Evolutionary conservation across 1,140 invertebrate species (phyloP), one percentile per base, ranked within the genome.

Genomic region (Gonioctena quinquepunctata): DNA sequence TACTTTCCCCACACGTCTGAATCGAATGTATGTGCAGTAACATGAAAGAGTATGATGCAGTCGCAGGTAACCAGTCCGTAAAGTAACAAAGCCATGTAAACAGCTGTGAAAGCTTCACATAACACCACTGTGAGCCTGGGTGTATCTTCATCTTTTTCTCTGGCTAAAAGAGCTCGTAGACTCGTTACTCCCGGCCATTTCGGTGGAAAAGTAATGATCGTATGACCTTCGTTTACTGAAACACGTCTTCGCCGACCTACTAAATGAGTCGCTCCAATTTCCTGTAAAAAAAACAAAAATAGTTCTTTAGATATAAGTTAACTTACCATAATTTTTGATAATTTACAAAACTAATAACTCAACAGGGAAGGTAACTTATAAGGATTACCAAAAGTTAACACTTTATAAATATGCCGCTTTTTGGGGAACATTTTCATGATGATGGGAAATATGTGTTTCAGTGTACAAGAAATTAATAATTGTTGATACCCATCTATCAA

Each of bases 131-230:
- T 94, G 23, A 99, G 84, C 76, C 96, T 93, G 0, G 97, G 97
- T 0, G 94, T 92, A 82, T 99, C 97, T 79, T 99, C 96, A 80
- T 99, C 97, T 81, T 97, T 96, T 77, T 99, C 97, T 13, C 96
- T 87, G 0, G 94, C 92, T 2, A 99, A 84, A 49, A 99, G 84
- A 0, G 96, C 94, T 11, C 96, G 89, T 48, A 99, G 85, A 73
- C 95, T 96, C 1, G 96, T 94, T 0, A 99, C 96, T 23, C 96
- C 92, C 23, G 92, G 91, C 91, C 92, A 93, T 82, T 92, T 92
- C 33, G 90, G 88, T 1, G 91, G 90, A 3, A 88, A 85, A 16
- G 91, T 93, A 22, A 90, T 91, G 4, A 92, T 90, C 22, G 85
- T 83, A 0, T 87, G 85, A 33, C 88, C 84, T 66, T 93, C 92